These are phyloP conservation scores for Plumapathes pennacea DNA, from an alignment of 92 coral and sea anemone species.

Conservation along the genomic window DNA sequence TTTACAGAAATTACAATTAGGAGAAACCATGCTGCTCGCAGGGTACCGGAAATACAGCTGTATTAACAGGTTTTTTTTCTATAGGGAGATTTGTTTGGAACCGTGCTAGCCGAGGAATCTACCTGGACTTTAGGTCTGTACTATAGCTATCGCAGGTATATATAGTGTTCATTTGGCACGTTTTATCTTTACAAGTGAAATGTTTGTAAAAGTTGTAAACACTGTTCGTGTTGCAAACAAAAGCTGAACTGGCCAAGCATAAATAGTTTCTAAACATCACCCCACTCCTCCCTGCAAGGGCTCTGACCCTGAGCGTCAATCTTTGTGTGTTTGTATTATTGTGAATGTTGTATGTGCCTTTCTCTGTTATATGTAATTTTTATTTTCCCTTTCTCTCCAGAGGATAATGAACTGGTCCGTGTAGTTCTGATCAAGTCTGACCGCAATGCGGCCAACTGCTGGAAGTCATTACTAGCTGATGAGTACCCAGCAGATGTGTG, in stretches of 20 bases:
- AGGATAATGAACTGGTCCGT: conserved; percentile 77
- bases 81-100: conserved; percentile 78
- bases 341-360: no score
- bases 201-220: no score
- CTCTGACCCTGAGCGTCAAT: no score
- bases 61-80: background rate
- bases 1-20: no score
- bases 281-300: no score
- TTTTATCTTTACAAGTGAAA: background rate
- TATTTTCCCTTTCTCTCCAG: conserved; percentile 24
- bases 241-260: no score
- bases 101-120: conserved; percentile 79
- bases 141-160: background rate
- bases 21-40: no score
- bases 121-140: conserved; percentile 82
- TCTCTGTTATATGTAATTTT: background rate
- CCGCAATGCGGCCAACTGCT: conserved; percentile 84
- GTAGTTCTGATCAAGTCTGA: conserved; percentile 85
- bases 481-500: conserved; percentile 83
- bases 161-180: background rate
- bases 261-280: no score
- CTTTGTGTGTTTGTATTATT: no score
- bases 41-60: no score
- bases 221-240: no score
- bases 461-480: conserved; percentile 81